Evolutionary conservation across 1,140 invertebrate species (phyloP), one percentile per base, ranked within the genome.

Genomic region (Nilaparvata lugens): DNA sequence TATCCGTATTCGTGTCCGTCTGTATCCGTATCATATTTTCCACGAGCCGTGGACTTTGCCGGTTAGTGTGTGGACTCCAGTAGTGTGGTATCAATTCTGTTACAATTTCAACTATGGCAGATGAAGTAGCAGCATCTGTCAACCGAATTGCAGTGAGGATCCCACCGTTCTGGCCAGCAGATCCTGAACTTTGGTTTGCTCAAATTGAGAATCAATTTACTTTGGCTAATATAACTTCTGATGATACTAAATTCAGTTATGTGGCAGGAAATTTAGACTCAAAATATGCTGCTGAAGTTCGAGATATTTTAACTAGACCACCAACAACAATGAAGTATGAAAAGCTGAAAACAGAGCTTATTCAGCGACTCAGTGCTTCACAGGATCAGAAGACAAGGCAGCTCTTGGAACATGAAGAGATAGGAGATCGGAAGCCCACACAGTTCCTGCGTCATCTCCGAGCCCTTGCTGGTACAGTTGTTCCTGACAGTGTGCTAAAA

Each of bases 361-460:
- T 72, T 0, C 64, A 61, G 19, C 62, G 66, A 1, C 51, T 72
- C 0, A 61, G 60, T 4, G 55, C 62, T 1, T 65, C 63, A 2
- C 55, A 53, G 61, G 65, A 68, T 21, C 58, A 67, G 28, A 67
- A 67, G 52, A 28, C 67, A 5, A n/a, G 60, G 3, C 64, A 63
- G 24, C 63, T 71, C 0, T 11, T 28, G 28, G 28, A 28, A 9
- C 28, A 28, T 28, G 64, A 70, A 28, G 64, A 68, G 6, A 13
- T 70, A 13, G 69, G 69, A 2, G 71, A 74, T 53, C 18, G 71
- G 0, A 72, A 68, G 43, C 69, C 71, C 6, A 69, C 67, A 16
- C 66, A 69, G 19, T 68, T 71, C 48, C 59, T 70, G 2, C 61
- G 70, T 3, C 65, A 69, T 38, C 60, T 72, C 19, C 35, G 55